phyloP scores from a whole-genome alignment of 2,113 vertebrate species.

The Phrynosoma platyrhinos region DNA sequence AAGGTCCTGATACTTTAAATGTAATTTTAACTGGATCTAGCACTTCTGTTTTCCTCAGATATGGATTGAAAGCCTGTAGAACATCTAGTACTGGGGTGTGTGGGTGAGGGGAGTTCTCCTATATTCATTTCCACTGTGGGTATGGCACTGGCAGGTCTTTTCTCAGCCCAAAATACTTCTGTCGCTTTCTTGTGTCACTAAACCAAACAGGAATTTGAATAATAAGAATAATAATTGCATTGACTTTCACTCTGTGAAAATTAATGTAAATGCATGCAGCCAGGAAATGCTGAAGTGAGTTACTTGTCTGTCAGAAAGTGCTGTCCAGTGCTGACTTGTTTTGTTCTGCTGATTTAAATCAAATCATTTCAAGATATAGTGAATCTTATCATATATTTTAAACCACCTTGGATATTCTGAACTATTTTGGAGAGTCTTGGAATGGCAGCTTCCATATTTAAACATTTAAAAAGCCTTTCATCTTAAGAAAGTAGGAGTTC shows the following conservation, averaged over 20 bases:
- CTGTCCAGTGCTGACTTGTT: constrained; percentile 73
- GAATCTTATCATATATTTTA: not conserved
- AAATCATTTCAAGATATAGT: constrained; percentile 36
- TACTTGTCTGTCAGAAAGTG: constrained; percentile 44
- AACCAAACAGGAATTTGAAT: constrained; percentile 55
- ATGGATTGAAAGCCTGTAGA: constrained; percentile 40
- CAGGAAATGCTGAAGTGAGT: constrained; percentile 56
- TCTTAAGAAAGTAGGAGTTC: not conserved
- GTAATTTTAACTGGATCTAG: constrained; percentile 15
- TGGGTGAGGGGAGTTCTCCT: constrained; percentile 36
- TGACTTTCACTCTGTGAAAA: constrained; percentile 67
- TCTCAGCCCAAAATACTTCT: constrained; percentile 53
- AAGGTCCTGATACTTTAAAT: constrained; percentile 28
- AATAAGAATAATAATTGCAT: constrained; percentile 49
- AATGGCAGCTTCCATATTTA: not conserved
- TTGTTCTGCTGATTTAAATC: constrained; percentile 61
- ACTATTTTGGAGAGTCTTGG: not conserved
- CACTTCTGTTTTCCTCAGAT: constrained; percentile 26
- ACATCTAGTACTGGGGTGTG: constrained; percentile 45
- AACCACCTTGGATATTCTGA: not conserved
- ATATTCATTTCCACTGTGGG: constrained; percentile 45
- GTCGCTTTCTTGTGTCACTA: constrained; percentile 58
- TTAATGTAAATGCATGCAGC: constrained; percentile 69
- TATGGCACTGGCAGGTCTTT: constrained; percentile 57
- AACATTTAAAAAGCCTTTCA: not conserved